These are phyloP conservation scores for Notolepis coatsorum DNA, from an alignment of 2,797 vertebrate genomes.

Conservation along the genomic window DNA sequence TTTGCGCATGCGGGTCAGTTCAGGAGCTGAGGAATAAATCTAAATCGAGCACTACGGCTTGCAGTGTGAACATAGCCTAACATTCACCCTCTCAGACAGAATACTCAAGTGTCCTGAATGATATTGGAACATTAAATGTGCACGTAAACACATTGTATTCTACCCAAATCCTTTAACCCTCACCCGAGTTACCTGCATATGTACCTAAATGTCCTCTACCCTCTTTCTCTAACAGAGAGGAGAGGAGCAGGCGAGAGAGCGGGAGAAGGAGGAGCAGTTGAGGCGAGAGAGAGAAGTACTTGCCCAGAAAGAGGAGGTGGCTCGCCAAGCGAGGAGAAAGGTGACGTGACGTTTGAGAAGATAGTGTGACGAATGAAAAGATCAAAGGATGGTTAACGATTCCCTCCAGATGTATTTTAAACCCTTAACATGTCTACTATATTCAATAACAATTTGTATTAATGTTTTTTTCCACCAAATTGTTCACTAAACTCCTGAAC, in stretches of 20 bases:
- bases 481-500: no score
- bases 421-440: no score
- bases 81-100: no score
- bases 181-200: not conserved
- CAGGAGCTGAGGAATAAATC: no score
- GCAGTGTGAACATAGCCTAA: no score
- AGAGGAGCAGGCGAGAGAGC: constrained; percentile 84
- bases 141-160: not conserved
- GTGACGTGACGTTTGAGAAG: constrained; percentile 63
- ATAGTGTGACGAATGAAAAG: not conserved
- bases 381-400: not conserved
- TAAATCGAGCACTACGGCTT: no score
- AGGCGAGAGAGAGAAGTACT: constrained; percentile 87
- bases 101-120: no score
- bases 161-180: not conserved
- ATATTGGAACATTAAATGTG: no score
- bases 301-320: constrained; percentile 92
- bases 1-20: no score
- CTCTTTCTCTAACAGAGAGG: constrained; percentile 82
- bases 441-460: no score
- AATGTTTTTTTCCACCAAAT: no score
- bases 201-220: not conserved
- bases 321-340: constrained; percentile 93
- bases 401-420: no score
- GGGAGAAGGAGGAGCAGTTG: constrained; percentile 81